These are phyloP conservation scores for Dynastes grantii DNA, from an alignment of 2,888 invertebrate genomes.

Conservation along the genomic window DNA sequence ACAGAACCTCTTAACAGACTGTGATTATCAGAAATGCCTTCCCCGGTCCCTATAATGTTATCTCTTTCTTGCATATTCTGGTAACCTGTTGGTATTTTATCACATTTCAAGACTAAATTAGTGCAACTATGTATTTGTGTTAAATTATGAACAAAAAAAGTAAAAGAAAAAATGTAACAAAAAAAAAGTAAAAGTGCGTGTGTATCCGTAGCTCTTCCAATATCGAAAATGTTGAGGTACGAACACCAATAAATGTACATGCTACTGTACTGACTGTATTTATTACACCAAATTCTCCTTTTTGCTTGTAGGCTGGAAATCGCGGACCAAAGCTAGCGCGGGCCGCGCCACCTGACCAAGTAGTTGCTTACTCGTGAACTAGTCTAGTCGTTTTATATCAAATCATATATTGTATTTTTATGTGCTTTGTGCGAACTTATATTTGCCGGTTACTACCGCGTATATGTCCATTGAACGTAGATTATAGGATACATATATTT, in stretches of 20 bases:
- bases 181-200: constrained; percentile 53
- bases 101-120: constrained; percentile 50
- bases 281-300: constrained; percentile 67
- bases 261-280: constrained; percentile 67
- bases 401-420: constrained; percentile 69
- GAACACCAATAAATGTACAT: constrained; percentile 67
- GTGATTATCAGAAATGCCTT: constrained; percentile 73
- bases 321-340: constrained; percentile 69
- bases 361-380: constrained; percentile 66
- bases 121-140: constrained; percentile 46
- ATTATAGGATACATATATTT: constrained; percentile 58
- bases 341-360: constrained; percentile 68
- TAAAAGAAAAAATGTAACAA: constrained; percentile 46
- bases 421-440: constrained; percentile 69
- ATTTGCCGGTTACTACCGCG: constrained; percentile 57
- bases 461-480: constrained; percentile 55
- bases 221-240: constrained; percentile 59
- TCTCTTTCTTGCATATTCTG: constrained; percentile 57
- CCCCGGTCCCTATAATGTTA: constrained; percentile 66
- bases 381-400: constrained; percentile 71
- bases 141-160: constrained; percentile 35
- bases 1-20: constrained; percentile 70
- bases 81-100: constrained; percentile 53
- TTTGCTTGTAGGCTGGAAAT: constrained; percentile 70
- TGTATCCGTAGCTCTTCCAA: constrained; percentile 60